Conservation (phyloP, 2,888 invertebrate species). For the Cremastinae sp. region DNA sequence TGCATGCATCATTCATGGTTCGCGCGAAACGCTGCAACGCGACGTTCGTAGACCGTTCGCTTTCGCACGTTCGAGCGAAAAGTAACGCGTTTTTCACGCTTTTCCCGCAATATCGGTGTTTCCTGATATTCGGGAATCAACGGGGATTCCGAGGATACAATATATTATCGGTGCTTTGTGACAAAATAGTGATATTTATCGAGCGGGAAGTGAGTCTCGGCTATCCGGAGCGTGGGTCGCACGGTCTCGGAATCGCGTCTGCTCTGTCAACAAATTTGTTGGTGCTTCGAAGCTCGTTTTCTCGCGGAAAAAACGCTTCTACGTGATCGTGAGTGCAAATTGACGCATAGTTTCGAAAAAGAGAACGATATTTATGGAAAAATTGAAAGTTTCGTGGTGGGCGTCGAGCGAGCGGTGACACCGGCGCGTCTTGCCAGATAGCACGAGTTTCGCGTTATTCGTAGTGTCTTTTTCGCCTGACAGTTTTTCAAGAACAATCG, state of each 20-base stretch:
- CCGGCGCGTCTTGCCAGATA: conserved; percentile 2
- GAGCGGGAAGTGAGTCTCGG: conserved; percentile 18
- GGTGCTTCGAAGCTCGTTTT: neutral
- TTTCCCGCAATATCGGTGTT: neutral
- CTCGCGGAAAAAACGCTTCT: neutral
- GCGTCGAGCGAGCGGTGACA: conserved; percentile 5
- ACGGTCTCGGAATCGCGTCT: conserved; percentile 10
- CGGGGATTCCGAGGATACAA: neutral
- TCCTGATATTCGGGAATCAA: neutral
- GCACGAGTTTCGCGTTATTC: no score
- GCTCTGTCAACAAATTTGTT: neutral
- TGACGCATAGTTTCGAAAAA: no score
- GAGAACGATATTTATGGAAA: no score
- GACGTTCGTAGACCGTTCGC: neutral
- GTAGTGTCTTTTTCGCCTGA: no score
- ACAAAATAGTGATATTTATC: conserved; percentile 25
- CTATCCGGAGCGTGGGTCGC: conserved; percentile 32
- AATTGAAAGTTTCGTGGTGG: no score
- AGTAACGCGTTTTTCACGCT: neutral
- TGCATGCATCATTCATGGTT: conserved; percentile 66
- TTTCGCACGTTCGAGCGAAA: neutral
- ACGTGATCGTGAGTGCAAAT: neutral
- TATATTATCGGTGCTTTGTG: conserved; percentile 8
- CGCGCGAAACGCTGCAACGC: conserved; percentile 70
- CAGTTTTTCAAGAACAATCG: neutral